Conservation (phyloP, 2,113 vertebrate species). For the Menidia beryllina region DNA sequence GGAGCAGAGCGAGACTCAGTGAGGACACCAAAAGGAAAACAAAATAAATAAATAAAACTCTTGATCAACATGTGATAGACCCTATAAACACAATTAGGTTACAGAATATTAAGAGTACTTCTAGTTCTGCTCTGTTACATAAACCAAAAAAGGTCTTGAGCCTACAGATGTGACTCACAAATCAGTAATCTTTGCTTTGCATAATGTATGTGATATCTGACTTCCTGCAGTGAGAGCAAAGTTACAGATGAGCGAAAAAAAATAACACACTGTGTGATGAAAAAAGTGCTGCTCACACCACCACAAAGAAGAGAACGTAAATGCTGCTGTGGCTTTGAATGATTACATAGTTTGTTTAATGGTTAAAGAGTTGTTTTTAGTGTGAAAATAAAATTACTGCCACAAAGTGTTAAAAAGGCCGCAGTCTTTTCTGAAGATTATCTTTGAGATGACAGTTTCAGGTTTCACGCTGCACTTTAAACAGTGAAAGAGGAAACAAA, state of each 20-base stretch:
- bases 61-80: neutral
- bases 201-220: conserved; percentile 1
- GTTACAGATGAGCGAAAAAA: conserved; percentile 3
- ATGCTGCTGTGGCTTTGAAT: neutral
- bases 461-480: neutral
- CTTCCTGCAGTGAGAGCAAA: neutral
- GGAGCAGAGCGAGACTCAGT: neutral
- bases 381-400: too few relatives aligned
- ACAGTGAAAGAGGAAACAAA: neutral
- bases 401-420: neutral
- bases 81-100: too few relatives aligned
- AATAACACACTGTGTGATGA: neutral
- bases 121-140: neutral
- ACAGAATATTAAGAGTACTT: neutral
- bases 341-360: neutral
- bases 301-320: neutral
- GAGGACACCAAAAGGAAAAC: neutral
- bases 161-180: too few relatives aligned
- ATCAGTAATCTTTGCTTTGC: conserved; percentile 20
- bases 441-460: neutral
- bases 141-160: neutral
- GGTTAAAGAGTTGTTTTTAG: neutral
- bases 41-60: neutral
- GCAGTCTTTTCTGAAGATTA: neutral
- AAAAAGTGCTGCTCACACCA: neutral